Evolutionary conservation across 2,888 invertebrate species (phyloP).

Genomic region (Eupithecia inturbata): DNA sequence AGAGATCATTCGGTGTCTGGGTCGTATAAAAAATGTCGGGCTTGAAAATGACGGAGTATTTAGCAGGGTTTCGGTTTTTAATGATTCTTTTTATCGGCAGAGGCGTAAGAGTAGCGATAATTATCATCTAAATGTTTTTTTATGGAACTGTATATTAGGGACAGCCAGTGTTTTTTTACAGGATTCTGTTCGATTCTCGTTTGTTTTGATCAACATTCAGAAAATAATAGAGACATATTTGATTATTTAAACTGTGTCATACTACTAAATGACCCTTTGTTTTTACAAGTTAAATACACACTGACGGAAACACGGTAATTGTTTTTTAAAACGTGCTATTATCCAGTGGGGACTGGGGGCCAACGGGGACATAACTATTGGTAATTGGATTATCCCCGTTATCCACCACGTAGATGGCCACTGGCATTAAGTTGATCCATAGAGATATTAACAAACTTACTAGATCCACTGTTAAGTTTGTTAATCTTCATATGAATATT

Average conservation of each 20-base stretch:
- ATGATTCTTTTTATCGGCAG: constrained; percentile 50
- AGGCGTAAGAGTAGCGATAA: constrained; percentile 55
- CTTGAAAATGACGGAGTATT: constrained; percentile 59
- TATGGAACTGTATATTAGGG: background rate
- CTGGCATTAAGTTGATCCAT: background rate
- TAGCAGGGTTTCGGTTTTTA: constrained; percentile 43
- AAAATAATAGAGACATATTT: too few relatives aligned
- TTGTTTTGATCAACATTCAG: background rate
- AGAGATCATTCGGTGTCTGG: background rate
- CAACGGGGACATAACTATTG: too few relatives aligned
- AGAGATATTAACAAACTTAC: too few relatives aligned
- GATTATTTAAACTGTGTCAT: background rate
- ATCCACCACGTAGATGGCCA: too few relatives aligned
- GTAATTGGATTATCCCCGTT: too few relatives aligned
- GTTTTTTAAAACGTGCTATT: too few relatives aligned
- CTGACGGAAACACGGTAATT: too few relatives aligned
- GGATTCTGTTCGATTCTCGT: background rate
- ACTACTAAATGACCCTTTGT: background rate
- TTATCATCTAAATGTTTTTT: constrained; percentile 31
- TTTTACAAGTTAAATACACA: background rate
- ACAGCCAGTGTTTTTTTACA: background rate
- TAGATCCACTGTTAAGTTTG: too few relatives aligned
- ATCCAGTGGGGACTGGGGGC: too few relatives aligned
- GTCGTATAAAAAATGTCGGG: constrained; percentile 52
- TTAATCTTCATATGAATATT: too few relatives aligned